A percentile compares a stretch with the other conserved stretches of the same genome.
phyloP scores from a whole-genome alignment of 2,113 vertebrate genomes.

The Zeus faber region DNA sequence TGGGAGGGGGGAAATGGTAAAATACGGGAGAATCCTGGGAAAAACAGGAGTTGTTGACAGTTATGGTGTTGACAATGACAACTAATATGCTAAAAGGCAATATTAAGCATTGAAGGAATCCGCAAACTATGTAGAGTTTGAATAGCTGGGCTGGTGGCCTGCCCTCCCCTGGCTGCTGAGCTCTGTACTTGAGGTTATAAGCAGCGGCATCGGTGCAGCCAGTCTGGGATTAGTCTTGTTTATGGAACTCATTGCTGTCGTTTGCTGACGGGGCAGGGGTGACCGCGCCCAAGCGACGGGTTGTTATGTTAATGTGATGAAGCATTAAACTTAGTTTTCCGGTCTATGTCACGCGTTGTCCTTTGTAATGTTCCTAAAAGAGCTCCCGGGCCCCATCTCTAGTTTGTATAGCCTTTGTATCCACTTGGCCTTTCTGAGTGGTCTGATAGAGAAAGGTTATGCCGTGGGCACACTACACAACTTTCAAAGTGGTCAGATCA shows the following conservation, averaged over 20 bases:
- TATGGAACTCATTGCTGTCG: slow-evolving; percentile 42
- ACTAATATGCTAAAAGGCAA: no score
- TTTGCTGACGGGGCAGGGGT: slow-evolving; percentile 51
- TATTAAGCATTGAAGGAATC: no score
- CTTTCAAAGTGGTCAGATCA: no score
- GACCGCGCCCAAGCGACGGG: slow-evolving; percentile 21
- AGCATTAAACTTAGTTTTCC: slow-evolving; percentile 32
- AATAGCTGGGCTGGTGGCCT: slow-evolving; percentile 5
- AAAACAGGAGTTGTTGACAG: no score
- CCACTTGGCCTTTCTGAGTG: no score
- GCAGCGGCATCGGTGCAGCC: slow-evolving; percentile 27
- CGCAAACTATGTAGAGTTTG: no score
- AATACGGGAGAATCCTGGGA: no score
- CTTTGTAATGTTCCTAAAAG: slow-evolving; percentile 29
- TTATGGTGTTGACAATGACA: no score
- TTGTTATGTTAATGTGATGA: slow-evolving; percentile 41
- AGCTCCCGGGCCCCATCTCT: background rate
- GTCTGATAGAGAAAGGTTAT: no score
- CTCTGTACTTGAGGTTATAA: slow-evolving; percentile 51
- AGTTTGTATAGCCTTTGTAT: no score
- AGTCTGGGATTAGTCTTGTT: slow-evolving; percentile 59
- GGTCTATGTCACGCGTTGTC: slow-evolving; percentile 25
- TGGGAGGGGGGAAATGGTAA: no score
- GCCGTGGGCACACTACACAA: no score
- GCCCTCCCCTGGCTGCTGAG: slow-evolving; percentile 18